Evolutionary conservation across 2,113 vertebrate genomes (phyloP), one percentile per base, ranked within the genome.

Genomic region (Pterocles burchelli): DNA sequence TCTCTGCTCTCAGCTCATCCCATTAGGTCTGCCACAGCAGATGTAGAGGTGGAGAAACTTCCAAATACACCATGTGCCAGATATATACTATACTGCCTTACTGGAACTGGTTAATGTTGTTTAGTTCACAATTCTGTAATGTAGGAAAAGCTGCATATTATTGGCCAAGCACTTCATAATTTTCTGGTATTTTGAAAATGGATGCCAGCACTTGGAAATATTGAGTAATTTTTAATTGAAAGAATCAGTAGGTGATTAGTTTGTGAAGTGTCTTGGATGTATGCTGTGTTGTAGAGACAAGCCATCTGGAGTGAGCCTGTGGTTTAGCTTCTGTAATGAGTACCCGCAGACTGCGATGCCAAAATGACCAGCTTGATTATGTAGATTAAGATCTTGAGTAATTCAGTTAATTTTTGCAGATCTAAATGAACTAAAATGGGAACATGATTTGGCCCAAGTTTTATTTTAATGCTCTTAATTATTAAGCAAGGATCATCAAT

Each of bases 211-310:
- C 55, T 85, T 89, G 85, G 85, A 95, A 94, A 93, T 89, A 83
- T 54, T 93, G 92, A 95, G 80, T 81, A 95, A 84, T 95, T 95
- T 95, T 92, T 96, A 94, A 87, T 81, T 92, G 90, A 93, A 94
- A 76, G 63, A 72, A 86, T 94, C 83, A 81, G 88, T 70, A 85
- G 90, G 86, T 92, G 90, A 94, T 90, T 95, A 90, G 83, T 78
- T 90, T 90, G 61, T 90, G 87, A 89, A 95, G 90, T 92, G 79
- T 72, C 68, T 90, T 93, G 82, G 82, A 93, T 81, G 48, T 77
- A 34, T 78, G 72, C 80, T 95, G 5, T 83, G 70, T 63, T 87
- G 57, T 65, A 90, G 82, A 93, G 80, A 82, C 36, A 85, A 95
- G 83, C 93, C 96, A 96, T 90, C 95, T 96, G 96, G 95, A 95